Base-by-base conservation (phyloP, 2,888 invertebrate genomes). In the Lymantria dispar region DNA sequence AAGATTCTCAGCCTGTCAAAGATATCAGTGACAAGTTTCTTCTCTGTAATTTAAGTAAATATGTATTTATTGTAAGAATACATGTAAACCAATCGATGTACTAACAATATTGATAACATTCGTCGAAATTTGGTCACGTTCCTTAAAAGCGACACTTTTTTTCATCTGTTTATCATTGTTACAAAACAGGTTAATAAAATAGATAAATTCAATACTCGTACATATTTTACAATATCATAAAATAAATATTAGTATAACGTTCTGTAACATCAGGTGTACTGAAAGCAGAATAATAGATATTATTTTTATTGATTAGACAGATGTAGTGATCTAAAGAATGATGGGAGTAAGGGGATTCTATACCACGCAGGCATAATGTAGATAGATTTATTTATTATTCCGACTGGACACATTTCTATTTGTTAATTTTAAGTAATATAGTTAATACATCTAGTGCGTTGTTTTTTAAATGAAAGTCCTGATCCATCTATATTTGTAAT, bases 41-140 rank as follows among this genome's bases (percentile, higher is more conserved):
- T 50, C 60, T 63, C 51, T 60, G 50, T 57, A 63, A 57, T 64
- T 59, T 58, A 63, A 66, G 48, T 48, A 72, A 76, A 77, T 77
- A 76, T 77, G 75, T 71, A 61, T 60, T 53, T 60, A 60, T 60
- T 67, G 46, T 51, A 62, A 58, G 54, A 62, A 68, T 68, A 59
- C 62, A 58, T 68, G 73, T 45, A 64, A 52, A 63, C 58, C 68
- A 58, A 55, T 58, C 47, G 64, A 55, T 54, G 47, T 70, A 47
- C 29, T 29, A 11, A 29, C 64, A 62, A 52, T 57, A 52, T 49
- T 56, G 48, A 71, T 70, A 72, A 58, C 53, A 60, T 58, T 62
- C 53, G 62, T 52, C 57, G 48, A 52, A 60, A 60, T 39, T 60
- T 60, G 55, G 51, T 54, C 56, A 64, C 47, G 54, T 44, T 62